Evolutionary conservation across 2,888 invertebrate species (phyloP).

Genomic region (Gymnocheta viridis): DNA sequence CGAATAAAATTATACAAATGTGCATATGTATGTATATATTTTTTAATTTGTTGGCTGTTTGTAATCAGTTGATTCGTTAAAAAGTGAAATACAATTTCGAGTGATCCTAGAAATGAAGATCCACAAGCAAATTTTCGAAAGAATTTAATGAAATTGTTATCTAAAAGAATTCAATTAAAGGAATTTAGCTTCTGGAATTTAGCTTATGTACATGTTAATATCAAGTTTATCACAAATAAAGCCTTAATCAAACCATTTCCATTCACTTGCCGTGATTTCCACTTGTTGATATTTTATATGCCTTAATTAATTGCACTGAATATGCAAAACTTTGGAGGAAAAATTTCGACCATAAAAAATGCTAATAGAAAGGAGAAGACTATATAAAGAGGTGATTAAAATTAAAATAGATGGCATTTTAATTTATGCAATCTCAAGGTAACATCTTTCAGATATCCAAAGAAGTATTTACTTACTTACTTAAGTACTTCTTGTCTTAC

Average conservation of each 20-base stretch:
- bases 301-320: conserved; percentile 23
- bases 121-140: background rate
- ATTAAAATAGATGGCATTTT: conserved; percentile 28
- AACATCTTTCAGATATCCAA: conserved; percentile 39
- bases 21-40: too few species aligned
- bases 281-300: conserved; percentile 26
- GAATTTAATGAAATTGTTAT: background rate
- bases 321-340: background rate
- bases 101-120: background rate
- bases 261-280: background rate
- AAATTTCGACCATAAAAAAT: background rate
- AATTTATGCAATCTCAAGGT: conserved; percentile 59
- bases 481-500: conserved; percentile 23
- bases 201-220: background rate
- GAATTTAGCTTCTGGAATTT: background rate
- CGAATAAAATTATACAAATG: conserved; percentile 29
- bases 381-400: conserved; percentile 19
- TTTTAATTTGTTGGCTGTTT: background rate
- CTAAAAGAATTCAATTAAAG: background rate
- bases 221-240: background rate
- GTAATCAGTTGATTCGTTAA: background rate
- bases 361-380: background rate
- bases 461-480: conserved; percentile 3
- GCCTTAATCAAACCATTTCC: background rate
- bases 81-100: background rate